Evolutionary conservation across 1,140 invertebrate species (phyloP), one percentile per base, ranked within the genome.

Genomic region (Sesamia nonagrioides): DNA sequence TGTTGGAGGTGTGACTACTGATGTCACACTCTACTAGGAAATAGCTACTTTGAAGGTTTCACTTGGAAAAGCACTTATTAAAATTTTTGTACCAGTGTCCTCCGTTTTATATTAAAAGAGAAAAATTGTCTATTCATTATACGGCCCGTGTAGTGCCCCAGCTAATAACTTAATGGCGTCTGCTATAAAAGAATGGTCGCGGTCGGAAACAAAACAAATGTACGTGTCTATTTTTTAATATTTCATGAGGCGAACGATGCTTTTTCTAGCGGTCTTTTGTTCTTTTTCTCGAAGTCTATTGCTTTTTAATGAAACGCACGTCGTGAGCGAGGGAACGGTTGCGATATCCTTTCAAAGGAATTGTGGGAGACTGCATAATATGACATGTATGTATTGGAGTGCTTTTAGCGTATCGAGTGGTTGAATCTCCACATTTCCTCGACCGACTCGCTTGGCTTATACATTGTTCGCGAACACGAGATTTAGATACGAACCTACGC

Each of bases 271-370:
- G 66, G 58, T 42, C 76, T 79, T 82, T 79, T 82, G 63, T 82
- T 78, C 68, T 80, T 84, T 83, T 66, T 45, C 73, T 75, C 61
- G 58, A 66, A 77, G 74, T 66, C 74, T 63, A 72, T 78, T 35
- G 82, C 72, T 79, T 82, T 82, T 82, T 79, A 82, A 82, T 82
- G 80, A 84, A 84, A 84, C 80, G 73, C 72, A 72, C 48, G 73
- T 73, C 63, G 66, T 69, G 13, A 60, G 72, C 58, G 73, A 48
- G 66, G 33, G 50, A 68, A 61, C 42, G 45, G 58, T 52, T 60
- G 69, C 63, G 71, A 71, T 21, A 48, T 56, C 42, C 17, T 78
- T 75, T 78, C 72, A 80, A 80, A 80, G 63, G 61, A 52, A 79
- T 74, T 77, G 81, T 77, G 52, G 66, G 52, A 37, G 21, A 75